Percentiles rank a stretch among this genome's conserved stretches.
Evolutionary conservation across 2,113 vertebrate genomes (phyloP).

Genomic region (Brachionichthys hirsutus): DNA sequence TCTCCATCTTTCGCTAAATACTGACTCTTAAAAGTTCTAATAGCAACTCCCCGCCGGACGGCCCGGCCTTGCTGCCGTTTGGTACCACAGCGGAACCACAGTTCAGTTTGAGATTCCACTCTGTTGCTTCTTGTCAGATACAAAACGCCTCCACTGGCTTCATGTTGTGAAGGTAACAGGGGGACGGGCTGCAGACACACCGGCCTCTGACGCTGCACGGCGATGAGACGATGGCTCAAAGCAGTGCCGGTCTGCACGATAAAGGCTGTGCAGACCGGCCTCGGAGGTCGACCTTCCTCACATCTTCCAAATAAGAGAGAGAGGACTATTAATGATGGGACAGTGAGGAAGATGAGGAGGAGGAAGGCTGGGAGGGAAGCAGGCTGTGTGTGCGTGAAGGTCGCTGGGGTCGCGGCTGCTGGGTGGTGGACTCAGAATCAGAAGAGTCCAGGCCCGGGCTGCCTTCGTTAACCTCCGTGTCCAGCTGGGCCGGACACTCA

Average conservation of each 20-base stretch:
- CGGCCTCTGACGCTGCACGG: conserved; percentile 46
- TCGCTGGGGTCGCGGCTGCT: conserved; percentile 52
- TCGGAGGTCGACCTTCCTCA: conserved; percentile 36
- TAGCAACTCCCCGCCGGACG: background rate
- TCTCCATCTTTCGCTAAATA: conserved; percentile 35
- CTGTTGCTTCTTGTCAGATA: conserved; percentile 42
- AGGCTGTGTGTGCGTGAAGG: conserved; percentile 69
- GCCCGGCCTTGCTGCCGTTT: conserved; percentile 28
- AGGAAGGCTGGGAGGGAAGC: conserved; percentile 43
- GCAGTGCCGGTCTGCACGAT: conserved; percentile 45
- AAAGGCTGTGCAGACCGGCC: conserved; percentile 69
- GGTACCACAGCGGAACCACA: conserved; percentile 30
- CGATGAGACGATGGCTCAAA: conserved; percentile 34
- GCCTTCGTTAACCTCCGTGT: conserved; percentile 80
- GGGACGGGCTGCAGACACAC: conserved; percentile 43
- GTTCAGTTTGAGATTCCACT: conserved; percentile 33
- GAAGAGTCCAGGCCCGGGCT: conserved; percentile 73
- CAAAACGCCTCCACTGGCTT: conserved; percentile 57
- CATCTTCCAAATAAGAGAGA: background rate
- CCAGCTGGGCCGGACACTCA: conserved; percentile 90
- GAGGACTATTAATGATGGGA: conserved; percentile 39
- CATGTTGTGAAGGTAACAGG: too few species aligned
- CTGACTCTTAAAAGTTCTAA: conserved; percentile 25
- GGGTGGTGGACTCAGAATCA: conserved; percentile 37
- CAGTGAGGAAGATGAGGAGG: conserved; percentile 59